Conservation (phyloP, 2,888 invertebrate species). For the Belgica antarctica region DNA sequence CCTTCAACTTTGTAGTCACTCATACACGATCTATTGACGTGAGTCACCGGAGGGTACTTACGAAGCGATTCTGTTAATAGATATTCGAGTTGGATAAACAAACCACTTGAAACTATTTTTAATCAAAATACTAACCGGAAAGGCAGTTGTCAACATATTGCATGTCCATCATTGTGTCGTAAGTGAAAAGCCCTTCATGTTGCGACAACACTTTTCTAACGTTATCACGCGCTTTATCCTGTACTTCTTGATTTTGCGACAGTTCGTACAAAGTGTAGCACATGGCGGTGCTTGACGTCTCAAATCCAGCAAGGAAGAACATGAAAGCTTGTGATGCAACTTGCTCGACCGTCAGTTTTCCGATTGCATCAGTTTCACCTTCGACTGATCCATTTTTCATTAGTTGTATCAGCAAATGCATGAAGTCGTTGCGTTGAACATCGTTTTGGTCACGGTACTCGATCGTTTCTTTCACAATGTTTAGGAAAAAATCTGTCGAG, state of each 20-base stretch:
- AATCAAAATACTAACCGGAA: too few relatives aligned
- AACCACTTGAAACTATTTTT: too few relatives aligned
- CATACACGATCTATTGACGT: neutral
- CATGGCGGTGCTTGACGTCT: slow-evolving; percentile 25
- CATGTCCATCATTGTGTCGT: slow-evolving; percentile 29
- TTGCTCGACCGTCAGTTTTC: slow-evolving; percentile 23
- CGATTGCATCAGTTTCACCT: slow-evolving; percentile 46
- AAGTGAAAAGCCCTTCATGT: slow-evolving; percentile 20
- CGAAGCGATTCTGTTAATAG: slow-evolving; percentile 45
- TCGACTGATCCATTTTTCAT: slow-evolving; percentile 54
- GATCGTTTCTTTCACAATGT: slow-evolving; percentile 55
- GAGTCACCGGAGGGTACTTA: slow-evolving; percentile 44
- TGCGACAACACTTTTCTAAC: neutral
- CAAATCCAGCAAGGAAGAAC: slow-evolving; percentile 35
- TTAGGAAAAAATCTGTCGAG: slow-evolving; percentile 53
- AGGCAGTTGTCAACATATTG: slow-evolving; percentile 12
- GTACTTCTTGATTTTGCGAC: neutral
- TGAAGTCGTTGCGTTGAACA: slow-evolving; percentile 57
- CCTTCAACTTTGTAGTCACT: slow-evolving; percentile 35
- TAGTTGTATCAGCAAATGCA: slow-evolving; percentile 59
- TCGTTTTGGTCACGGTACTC: slow-evolving; percentile 53
- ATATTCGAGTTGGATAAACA: neutral
- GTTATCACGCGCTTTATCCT: slow-evolving; percentile 20
- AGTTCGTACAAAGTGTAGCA: neutral
- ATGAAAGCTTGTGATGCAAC: slow-evolving; percentile 34